phyloP scores from a whole-genome alignment of 2,888 invertebrate genomes.

The Sisyra nigra region DNA sequence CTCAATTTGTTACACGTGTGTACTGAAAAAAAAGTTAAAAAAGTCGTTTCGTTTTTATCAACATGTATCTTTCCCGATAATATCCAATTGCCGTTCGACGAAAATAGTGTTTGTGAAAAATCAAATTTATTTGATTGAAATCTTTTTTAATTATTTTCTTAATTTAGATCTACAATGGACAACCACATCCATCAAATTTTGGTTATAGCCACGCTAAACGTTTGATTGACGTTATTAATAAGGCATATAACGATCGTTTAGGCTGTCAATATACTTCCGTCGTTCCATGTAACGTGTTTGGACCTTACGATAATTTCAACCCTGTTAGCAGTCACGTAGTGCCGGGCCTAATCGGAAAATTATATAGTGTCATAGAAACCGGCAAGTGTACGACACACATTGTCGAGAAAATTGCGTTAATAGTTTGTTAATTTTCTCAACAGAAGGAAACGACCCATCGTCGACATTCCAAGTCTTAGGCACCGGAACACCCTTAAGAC shows the following conservation, averaged over 20 bases:
- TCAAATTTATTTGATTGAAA: too few relatives aligned
- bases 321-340: constrained; percentile 76
- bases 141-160: constrained; percentile 10
- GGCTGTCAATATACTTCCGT: constrained; percentile 78
- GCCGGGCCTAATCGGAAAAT: constrained; percentile 82
- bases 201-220: constrained; percentile 98
- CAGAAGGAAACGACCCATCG: constrained; percentile 27
- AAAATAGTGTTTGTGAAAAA: constrained; percentile 72
- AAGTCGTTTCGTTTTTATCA: constrained; percentile 96
- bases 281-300: constrained; percentile 96
- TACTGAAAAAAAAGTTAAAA: constrained; percentile 59
- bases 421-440: constrained; percentile 11
- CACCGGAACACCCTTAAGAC: constrained; percentile 80
- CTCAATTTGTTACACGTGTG: constrained; percentile 82
- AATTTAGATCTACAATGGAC: constrained; percentile 81
- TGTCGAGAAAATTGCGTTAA: too few relatives aligned
- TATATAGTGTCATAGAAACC: constrained; percentile 48
- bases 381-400: constrained; percentile 26
- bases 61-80: constrained; percentile 99
- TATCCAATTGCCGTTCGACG: constrained; percentile 93
- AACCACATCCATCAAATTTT: constrained; percentile 93
- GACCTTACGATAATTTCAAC: constrained; percentile 90
- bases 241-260: constrained; percentile 62
- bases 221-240: constrained; percentile 85
- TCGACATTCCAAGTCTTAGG: constrained; percentile 70